Conservation (phyloP, 2,113 vertebrate genomes). For the Charadrius vociferus region DNA sequence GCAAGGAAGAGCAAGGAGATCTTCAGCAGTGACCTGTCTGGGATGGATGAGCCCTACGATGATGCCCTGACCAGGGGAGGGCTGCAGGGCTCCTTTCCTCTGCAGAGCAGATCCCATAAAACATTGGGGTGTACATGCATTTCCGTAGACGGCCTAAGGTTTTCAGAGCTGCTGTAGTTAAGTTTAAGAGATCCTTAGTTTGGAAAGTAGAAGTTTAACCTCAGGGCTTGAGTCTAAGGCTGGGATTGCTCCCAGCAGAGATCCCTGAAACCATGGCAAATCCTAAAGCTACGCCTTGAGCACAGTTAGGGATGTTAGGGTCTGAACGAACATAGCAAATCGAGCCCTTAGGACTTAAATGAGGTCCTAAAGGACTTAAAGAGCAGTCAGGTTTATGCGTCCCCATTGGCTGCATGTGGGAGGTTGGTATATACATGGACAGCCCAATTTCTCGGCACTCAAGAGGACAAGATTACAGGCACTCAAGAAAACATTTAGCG, state of each 20-base stretch:
- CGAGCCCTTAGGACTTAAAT: background rate
- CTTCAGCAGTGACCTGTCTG: background rate
- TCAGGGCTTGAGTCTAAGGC: background rate
- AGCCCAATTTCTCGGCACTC: fast-evolving
- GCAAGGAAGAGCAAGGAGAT: background rate
- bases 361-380: background rate
- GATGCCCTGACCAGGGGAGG: background rate
- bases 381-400: background rate
- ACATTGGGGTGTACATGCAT: background rate
- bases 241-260: background rate
- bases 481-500: background rate
- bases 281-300: background rate
- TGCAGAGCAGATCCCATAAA: background rate
- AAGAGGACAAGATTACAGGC: background rate
- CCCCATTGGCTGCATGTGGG: background rate
- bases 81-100: background rate
- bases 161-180: background rate
- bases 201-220: background rate
- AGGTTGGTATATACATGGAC: background rate
- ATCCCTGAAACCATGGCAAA: background rate
- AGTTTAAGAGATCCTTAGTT: background rate
- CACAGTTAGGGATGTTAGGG: background rate
- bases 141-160: background rate
- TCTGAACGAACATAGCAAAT: background rate
- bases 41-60: fast-evolving